A percentile compares a stretch with the other conserved stretches of the same genome.
phyloP scores from a whole-genome alignment of 1,140 invertebrate species.

The Drosophila funebris region DNA sequence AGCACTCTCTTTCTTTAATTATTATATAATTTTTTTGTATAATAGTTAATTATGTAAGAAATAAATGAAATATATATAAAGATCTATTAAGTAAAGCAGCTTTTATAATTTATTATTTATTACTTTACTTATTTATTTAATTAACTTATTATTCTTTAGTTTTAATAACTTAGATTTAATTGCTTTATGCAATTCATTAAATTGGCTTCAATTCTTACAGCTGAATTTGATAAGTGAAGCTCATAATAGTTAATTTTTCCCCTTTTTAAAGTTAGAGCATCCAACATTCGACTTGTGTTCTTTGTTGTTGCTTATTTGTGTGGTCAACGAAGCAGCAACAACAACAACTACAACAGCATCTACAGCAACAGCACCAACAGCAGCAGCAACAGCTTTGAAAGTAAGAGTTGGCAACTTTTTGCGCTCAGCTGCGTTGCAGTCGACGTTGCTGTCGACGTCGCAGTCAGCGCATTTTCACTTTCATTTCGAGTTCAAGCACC shows the following conservation, averaged over 20 bases:
- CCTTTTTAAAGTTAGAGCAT: background rate
- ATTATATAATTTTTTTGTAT: too few species aligned
- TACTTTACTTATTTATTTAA: background rate
- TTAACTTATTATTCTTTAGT: background rate
- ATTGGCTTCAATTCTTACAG: too few species aligned
- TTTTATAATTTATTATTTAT: background rate
- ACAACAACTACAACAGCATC: slow-evolving; percentile 14
- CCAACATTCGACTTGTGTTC: background rate
- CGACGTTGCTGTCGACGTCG: background rate
- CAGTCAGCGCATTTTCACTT: slow-evolving; percentile 69
- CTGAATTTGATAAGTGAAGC: too few species aligned
- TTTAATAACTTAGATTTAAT: background rate
- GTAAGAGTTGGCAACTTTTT: slow-evolving; percentile 68
- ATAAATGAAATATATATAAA: too few species aligned
- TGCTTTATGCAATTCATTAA: too few species aligned
- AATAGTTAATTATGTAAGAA: too few species aligned
- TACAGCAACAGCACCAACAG: slow-evolving; percentile 27
- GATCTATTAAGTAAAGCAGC: too few species aligned
- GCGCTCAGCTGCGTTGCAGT: slow-evolving; percentile 54
- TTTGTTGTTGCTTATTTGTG: slow-evolving; percentile 25
- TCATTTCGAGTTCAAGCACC: slow-evolving; percentile 81
- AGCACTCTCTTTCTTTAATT: too few species aligned
- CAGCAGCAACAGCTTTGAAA: slow-evolving; percentile 53
- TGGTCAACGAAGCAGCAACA: slow-evolving; percentile 45
- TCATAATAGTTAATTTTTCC: background rate